Conservation (phyloP, 2,113 vertebrate species). For the Trematocara marginatum region DNA sequence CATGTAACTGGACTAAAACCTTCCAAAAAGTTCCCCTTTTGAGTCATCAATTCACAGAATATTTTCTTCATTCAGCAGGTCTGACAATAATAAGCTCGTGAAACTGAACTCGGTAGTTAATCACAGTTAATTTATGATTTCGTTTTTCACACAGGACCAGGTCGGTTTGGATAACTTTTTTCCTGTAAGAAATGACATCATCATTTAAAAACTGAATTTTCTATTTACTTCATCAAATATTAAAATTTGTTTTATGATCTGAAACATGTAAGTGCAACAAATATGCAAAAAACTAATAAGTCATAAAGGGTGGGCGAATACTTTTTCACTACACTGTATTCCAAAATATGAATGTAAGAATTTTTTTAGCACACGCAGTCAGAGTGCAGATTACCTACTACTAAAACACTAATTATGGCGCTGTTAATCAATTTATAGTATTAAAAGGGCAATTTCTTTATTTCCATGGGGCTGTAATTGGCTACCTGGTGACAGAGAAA, state of each 20-base stretch:
- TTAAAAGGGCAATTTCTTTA: background rate
- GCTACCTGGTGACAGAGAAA: background rate
- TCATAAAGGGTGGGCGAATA: background rate
- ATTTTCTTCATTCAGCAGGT: background rate
- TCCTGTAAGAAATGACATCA: background rate
- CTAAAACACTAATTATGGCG: background rate
- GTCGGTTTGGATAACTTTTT: background rate
- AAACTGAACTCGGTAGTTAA: background rate
- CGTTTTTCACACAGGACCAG: background rate
- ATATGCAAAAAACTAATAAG: background rate
- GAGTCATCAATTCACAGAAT: background rate
- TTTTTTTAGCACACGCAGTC: background rate
- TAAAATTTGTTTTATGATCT: background rate
- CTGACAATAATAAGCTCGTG: background rate
- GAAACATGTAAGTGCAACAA: background rate
- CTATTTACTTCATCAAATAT: background rate
- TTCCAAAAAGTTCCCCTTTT: background rate
- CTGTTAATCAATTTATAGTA: background rate
- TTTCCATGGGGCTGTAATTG: background rate
- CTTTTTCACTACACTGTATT: background rate
- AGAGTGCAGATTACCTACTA: background rate
- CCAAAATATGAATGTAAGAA: background rate
- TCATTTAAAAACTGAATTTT: background rate
- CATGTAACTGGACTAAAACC: background rate
- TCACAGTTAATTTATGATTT: background rate